These are phyloP conservation scores for Polypterus senegalus DNA, from an alignment of 2,113 vertebrate species.

Conservation along the genomic window DNA sequence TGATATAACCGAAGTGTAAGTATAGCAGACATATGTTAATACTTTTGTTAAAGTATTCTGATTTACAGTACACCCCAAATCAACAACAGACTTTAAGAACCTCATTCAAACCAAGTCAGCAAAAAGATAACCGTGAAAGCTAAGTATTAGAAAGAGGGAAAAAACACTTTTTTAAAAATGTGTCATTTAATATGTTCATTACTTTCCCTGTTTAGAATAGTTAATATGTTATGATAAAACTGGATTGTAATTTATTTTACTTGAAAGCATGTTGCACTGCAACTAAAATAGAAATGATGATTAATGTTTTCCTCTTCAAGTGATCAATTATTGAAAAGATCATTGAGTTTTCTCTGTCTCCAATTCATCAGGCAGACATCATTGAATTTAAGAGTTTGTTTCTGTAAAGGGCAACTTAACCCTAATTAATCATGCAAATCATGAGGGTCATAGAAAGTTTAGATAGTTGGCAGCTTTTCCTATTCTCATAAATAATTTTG, in stretches of 20 bases:
- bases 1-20: too few species aligned
- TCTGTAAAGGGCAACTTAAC: constrained; percentile 21
- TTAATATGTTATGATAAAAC: neutral
- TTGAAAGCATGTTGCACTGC: neutral
- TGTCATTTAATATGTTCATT: neutral
- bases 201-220: neutral
- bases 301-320: constrained; percentile 3
- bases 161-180: too few species aligned
- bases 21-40: too few species aligned
- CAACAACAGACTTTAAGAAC: too few species aligned
- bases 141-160: too few species aligned
- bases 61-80: too few species aligned
- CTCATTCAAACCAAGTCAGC: too few species aligned
- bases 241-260: constrained; percentile 1
- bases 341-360: constrained; percentile 16
- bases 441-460: constrained; percentile 17
- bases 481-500: neutral
- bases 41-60: too few species aligned
- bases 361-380: constrained; percentile 15
- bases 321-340: constrained; percentile 21
- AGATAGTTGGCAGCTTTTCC: constrained; percentile 10
- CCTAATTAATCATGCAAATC: constrained; percentile 18
- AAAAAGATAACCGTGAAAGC: too few species aligned
- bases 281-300: constrained; percentile 5
- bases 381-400: constrained; percentile 12